These are phyloP conservation scores for Brenthis ino DNA, from an alignment of 2,888 invertebrate species.

Conservation along the genomic window DNA sequence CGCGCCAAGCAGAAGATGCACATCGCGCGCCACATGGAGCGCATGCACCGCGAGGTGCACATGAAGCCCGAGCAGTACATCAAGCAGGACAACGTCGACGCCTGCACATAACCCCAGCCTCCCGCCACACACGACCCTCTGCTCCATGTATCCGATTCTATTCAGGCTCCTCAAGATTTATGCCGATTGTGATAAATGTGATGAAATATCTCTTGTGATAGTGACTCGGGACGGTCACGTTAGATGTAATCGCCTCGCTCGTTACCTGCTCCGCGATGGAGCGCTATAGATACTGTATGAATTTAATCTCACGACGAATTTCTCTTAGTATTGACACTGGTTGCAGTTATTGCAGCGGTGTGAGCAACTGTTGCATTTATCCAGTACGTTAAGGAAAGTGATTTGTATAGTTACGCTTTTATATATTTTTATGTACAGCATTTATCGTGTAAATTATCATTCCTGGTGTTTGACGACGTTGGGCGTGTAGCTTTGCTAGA, in stretches of 20 bases:
- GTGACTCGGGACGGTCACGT: slow-evolving; percentile 76
- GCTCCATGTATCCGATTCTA: slow-evolving; percentile 1
- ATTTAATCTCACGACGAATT: slow-evolving; percentile 60
- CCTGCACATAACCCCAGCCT: slow-evolving; percentile 65
- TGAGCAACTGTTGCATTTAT: slow-evolving; percentile 74
- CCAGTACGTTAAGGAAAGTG: slow-evolving; percentile 71
- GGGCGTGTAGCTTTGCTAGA: slow-evolving; percentile 43
- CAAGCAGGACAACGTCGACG: slow-evolving; percentile 79
- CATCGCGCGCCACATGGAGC: slow-evolving; percentile 90
- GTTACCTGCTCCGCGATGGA: slow-evolving; percentile 61
- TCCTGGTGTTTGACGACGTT: slow-evolving; percentile 56
- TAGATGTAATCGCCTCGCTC: slow-evolving; percentile 71
- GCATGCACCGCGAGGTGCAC: slow-evolving; percentile 88
- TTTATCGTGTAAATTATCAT: slow-evolving; percentile 73
- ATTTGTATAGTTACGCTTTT: slow-evolving; percentile 76
- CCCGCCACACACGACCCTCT: neutral
- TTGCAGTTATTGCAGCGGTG: slow-evolving; percentile 59
- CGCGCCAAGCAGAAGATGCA: slow-evolving; percentile 93
- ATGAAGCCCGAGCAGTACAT: slow-evolving; percentile 76
- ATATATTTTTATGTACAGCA: slow-evolving; percentile 71
- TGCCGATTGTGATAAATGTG: slow-evolving; percentile 78
- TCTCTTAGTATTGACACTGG: slow-evolving; percentile 66
- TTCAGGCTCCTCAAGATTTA: slow-evolving; percentile 49
- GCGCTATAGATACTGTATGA: slow-evolving; percentile 49
- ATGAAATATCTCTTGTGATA: slow-evolving; percentile 78